phyloP scores from a whole-genome alignment of 37 sponge, comb jelly and placozoan genomes.

The Bolinopsis microptera region DNA sequence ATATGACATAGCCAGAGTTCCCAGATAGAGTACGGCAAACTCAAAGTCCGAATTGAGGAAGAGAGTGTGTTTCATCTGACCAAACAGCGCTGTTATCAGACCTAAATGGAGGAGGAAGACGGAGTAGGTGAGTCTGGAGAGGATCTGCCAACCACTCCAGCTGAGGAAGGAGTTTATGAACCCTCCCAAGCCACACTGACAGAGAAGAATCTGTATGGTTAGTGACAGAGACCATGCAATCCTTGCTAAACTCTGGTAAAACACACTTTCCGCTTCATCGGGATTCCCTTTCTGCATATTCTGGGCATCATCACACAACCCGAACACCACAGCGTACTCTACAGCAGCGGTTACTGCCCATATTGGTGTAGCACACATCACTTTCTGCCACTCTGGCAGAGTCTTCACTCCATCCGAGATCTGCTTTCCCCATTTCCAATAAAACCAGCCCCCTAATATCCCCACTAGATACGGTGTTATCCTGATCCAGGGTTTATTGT shows the following conservation, averaged over 20 bases:
- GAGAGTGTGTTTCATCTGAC: background rate
- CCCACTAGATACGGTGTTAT: too few species aligned
- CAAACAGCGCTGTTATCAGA: background rate
- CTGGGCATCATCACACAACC: background rate
- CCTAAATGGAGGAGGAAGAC: conserved; percentile 32
- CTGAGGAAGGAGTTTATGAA: conserved; percentile 18
- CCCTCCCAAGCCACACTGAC: conserved; percentile 21
- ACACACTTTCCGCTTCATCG: background rate
- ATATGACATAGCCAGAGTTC: background rate
- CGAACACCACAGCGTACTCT: too few species aligned
- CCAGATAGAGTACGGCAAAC: conserved; percentile 12
- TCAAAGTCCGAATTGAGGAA: background rate
- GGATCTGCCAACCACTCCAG: too few species aligned
- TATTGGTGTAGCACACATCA: background rate
- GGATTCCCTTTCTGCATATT: background rate
- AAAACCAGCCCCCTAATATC: too few species aligned
- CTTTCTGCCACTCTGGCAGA: background rate
- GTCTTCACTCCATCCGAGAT: background rate
- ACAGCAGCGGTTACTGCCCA: too few species aligned
- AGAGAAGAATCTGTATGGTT: background rate
- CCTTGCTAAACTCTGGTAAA: too few species aligned
- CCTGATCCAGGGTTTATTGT: conserved; percentile 17
- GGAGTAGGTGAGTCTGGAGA: background rate
- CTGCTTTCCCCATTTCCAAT: background rate
- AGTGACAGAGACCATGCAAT: too few species aligned